A percentile compares a stretch with the other conserved stretches of the same genome.
Conservation (phyloP, 2,113 vertebrate genomes). For the Tamias sibiricus region DNA sequence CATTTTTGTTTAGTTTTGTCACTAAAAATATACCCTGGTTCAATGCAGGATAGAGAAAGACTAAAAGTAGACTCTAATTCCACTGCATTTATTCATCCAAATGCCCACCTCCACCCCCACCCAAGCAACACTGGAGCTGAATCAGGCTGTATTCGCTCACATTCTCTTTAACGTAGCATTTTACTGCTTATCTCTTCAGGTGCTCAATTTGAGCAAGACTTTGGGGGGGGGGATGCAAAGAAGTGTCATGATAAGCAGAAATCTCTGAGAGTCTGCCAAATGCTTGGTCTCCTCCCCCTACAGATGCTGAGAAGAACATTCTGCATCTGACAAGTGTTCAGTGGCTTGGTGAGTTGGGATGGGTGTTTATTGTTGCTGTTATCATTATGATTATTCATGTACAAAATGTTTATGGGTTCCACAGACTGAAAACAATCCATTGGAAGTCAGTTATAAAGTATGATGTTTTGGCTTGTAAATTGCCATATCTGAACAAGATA, state of each 20-base stretch:
- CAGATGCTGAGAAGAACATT: neutral
- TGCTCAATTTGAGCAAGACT: neutral
- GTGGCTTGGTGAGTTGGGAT: neutral
- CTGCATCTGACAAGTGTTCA: neutral
- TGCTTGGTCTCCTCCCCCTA: neutral
- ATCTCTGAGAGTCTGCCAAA: neutral
- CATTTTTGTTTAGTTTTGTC: conserved; percentile 22
- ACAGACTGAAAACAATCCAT: neutral
- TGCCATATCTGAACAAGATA: conserved; percentile 4
- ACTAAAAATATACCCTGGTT: conserved; percentile 19
- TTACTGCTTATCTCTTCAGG: neutral
- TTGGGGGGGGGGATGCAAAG: neutral
- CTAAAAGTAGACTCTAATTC: neutral
- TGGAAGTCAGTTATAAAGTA: conserved; percentile 47
- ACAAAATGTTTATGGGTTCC: neutral
- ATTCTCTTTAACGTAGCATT: neutral
- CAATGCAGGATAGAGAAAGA: neutral
- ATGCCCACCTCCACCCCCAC: neutral
- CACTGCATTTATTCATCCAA: neutral
- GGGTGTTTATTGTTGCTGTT: neutral
- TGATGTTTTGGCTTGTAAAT: conserved; percentile 52
- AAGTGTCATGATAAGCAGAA: neutral
- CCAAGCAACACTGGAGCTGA: neutral
- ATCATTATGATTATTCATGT: neutral
- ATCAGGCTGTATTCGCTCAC: neutral